Conservation (phyloP, 1,140 invertebrate genomes). For the Aethina tumida region DNA sequence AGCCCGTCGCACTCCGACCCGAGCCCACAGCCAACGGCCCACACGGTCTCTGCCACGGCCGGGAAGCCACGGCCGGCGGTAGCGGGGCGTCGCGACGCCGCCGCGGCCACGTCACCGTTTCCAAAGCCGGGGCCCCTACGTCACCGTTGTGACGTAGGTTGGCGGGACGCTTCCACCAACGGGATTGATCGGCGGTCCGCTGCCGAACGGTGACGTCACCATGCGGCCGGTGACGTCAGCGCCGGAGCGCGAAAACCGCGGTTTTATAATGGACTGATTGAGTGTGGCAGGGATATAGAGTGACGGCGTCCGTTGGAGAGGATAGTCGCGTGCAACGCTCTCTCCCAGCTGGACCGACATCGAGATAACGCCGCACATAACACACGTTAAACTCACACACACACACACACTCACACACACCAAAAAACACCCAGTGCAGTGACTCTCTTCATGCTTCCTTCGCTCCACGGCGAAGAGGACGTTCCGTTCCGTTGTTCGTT, state of each 20-base stretch:
- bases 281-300: slow-evolving; percentile 32
- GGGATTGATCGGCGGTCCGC: too few species aligned
- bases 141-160: slow-evolving; percentile 7
- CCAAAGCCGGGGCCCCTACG: slow-evolving; percentile 1
- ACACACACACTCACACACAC: too few species aligned
- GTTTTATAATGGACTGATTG: slow-evolving; percentile 32
- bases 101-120: too few species aligned
- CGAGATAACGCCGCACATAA: slow-evolving; percentile 4
- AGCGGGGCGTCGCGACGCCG: slow-evolving; percentile 18
- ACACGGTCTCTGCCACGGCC: slow-evolving; percentile 8
- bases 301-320: slow-evolving; percentile 22
- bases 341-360: slow-evolving; percentile 10
- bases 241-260: slow-evolving; percentile 26
- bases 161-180: too few species aligned
- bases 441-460: too few species aligned
- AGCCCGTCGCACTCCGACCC: slow-evolving; percentile 22
- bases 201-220: slow-evolving; percentile 21
- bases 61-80: slow-evolving; percentile 9
- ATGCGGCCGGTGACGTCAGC: slow-evolving; percentile 24
- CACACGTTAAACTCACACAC: too few species aligned
- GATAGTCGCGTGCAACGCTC: slow-evolving; percentile 23
- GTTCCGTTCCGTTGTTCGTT: too few species aligned
- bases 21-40: slow-evolving; percentile 9
- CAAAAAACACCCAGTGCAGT: too few species aligned
- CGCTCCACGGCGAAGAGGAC: too few species aligned